phyloP scores from a whole-genome alignment of 2,888 invertebrate genomes.

The Stegana nigrithorax region DNA sequence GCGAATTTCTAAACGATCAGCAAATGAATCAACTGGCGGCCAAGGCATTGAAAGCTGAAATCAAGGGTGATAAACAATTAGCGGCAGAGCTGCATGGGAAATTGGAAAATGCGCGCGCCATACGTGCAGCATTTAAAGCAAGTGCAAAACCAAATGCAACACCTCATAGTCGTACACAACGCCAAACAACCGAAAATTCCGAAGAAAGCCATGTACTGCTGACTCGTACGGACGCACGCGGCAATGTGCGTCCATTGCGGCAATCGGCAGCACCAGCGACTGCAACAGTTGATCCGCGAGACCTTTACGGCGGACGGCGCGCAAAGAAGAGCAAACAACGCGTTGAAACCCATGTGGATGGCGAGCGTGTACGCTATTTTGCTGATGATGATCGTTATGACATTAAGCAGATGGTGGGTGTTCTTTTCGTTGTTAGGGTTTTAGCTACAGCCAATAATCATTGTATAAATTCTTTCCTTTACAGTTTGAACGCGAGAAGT shows the following conservation, averaged over 20 bases:
- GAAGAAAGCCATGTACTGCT: conserved; percentile 74
- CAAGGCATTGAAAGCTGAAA: conserved; percentile 92
- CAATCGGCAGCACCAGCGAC: conserved; percentile 32
- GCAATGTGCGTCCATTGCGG: conserved; percentile 76
- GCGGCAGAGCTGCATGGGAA: conserved; percentile 79
- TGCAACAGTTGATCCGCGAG: conserved; percentile 28
- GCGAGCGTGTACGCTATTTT: conserved; percentile 84
- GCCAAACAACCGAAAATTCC: conserved; percentile 15
- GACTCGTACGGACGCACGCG: conserved; percentile 76
- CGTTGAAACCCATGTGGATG: conserved; percentile 78
- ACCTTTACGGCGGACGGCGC: conserved; percentile 42
- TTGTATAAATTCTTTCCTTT: conserved; percentile 44
- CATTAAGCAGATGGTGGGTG: conserved; percentile 81
- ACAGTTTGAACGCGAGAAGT: conserved; percentile 84
- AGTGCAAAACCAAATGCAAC: not conserved
- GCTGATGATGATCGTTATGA: conserved; percentile 90
- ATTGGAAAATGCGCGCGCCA: conserved; percentile 77
- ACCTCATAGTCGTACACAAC: not conserved
- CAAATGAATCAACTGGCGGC: conserved; percentile 93
- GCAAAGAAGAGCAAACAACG: conserved; percentile 67
- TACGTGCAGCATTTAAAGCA: conserved; percentile 46
- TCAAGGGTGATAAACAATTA: conserved; percentile 83
- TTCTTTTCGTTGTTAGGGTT: conserved; percentile 40
- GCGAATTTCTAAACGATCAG: conserved; percentile 75
- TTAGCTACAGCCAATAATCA: no score